Evolutionary conservation across 2,113 vertebrate species (phyloP).

Genomic region (Albula glossodonta): DNA sequence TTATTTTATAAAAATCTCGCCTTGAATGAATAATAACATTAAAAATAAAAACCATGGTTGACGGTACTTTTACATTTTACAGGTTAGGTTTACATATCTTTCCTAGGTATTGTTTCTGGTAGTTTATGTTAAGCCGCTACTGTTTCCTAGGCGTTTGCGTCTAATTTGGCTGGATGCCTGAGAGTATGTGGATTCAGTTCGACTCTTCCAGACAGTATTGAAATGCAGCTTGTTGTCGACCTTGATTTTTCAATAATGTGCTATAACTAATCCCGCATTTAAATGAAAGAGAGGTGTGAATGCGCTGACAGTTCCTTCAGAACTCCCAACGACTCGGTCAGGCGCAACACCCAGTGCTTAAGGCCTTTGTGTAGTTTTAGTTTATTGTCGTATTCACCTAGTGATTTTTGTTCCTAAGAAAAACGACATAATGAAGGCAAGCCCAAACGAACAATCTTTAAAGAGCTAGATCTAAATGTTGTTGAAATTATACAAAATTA

Average conservation of each 20-base stretch:
- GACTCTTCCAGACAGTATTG: slow-evolving; percentile 68
- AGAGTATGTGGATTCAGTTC: slow-evolving; percentile 70
- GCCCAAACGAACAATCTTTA: background rate
- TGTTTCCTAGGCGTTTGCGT: slow-evolving; percentile 25
- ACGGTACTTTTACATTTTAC: background rate
- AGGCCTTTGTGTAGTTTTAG: slow-evolving; percentile 54
- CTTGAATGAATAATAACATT: background rate
- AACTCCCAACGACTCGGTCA: slow-evolving; percentile 54
- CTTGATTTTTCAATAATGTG: slow-evolving; percentile 66
- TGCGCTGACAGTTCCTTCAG: slow-evolving; percentile 64
- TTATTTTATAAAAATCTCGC: background rate
- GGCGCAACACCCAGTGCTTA: slow-evolving; percentile 39
- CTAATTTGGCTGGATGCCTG: slow-evolving; percentile 11
- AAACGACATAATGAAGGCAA: background rate
- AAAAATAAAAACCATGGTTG: background rate
- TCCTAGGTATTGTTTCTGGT: background rate
- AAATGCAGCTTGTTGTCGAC: slow-evolving; percentile 66
- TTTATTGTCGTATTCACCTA: slow-evolving; percentile 69
- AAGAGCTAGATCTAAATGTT: background rate
- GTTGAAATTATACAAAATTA: background rate
- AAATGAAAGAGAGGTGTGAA: slow-evolving; percentile 74
- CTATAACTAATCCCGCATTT: slow-evolving; percentile 70
- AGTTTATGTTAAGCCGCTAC: background rate
- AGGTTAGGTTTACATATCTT: background rate
- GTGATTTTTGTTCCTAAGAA: slow-evolving; percentile 8